Percentiles rank a stretch among this genome's conserved stretches.
These are phyloP conservation scores for Phoebastria nigripes DNA, from an alignment of 2,797 vertebrate species.

Conservation along the genomic window DNA sequence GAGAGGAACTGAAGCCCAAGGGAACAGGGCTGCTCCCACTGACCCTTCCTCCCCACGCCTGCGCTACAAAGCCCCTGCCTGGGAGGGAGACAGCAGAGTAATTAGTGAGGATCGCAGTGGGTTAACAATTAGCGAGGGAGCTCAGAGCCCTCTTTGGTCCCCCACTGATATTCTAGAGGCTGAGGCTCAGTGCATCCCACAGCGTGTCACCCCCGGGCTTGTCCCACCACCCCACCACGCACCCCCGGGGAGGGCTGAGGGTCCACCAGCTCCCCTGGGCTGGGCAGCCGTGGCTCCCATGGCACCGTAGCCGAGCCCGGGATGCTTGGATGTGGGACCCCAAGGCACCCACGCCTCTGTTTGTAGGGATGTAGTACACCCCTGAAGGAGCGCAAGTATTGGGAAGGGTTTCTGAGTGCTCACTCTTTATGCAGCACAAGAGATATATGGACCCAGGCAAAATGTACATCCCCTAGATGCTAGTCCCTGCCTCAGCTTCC, in stretches of 20 bases:
- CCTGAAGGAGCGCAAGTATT: accelerated
- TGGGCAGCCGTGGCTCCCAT: accelerated
- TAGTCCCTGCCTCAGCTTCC: neutral
- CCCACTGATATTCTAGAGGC: neutral
- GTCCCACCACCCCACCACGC: neutral
- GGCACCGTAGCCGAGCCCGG: accelerated
- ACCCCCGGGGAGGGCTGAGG: accelerated
- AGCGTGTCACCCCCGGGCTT: accelerated
- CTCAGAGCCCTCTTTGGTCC: neutral
- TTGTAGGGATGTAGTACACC: neutral
- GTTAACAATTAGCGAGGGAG: slow-evolving; percentile 31
- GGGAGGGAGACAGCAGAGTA: neutral
- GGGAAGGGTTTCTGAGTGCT: neutral
- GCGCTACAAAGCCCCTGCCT: slow-evolving; percentile 19
- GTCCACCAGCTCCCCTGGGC: neutral
- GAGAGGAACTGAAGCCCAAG: slow-evolving; percentile 60
- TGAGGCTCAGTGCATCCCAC: neutral
- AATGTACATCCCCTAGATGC: accelerated
- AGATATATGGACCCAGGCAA: neutral
- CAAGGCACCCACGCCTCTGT: accelerated
- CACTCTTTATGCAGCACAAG: neutral
- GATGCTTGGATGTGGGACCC: neutral
- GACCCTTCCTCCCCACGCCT: slow-evolving; percentile 46
- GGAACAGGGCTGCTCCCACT: slow-evolving; percentile 57
- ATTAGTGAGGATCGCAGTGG: neutral